phyloP scores from a whole-genome alignment of 1,140 invertebrate species.

The Aphis gossypii region DNA sequence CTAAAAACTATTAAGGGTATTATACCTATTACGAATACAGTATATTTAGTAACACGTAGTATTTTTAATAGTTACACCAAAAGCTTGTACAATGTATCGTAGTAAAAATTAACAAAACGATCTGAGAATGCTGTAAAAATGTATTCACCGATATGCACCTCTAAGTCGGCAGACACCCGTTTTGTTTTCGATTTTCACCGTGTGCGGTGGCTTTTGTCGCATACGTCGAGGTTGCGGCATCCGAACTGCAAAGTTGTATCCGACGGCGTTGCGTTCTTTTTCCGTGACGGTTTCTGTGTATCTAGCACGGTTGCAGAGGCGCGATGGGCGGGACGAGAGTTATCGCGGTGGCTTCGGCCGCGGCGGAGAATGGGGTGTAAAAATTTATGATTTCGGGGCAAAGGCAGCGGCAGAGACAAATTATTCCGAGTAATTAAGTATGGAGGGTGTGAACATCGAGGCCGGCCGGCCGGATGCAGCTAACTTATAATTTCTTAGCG shows the following conservation, averaged over 20 bases:
- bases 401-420: slow-evolving; percentile 55
- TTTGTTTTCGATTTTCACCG: background rate
- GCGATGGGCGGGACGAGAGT: background rate
- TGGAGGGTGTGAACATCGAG: slow-evolving; percentile 50
- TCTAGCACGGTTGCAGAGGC: background rate
- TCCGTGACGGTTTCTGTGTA: background rate
- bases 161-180: no score
- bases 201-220: background rate
- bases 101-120: no score
- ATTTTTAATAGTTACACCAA: no score
- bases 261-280: slow-evolving; percentile 14
- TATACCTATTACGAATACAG: no score
- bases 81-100: no score
- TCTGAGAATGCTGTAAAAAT: no score
- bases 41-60: no score
- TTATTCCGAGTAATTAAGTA: slow-evolving; percentile 58
- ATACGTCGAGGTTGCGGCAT: background rate
- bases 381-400: slow-evolving; percentile 56
- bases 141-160: no score
- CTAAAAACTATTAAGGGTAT: no score
- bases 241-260: background rate
- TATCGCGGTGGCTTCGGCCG: background rate
- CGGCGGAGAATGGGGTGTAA: slow-evolving; percentile 3
- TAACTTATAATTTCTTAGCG: slow-evolving; percentile 57
- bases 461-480: slow-evolving; percentile 49